A percentile compares a stretch with the other conserved stretches of the same genome.
Conservation (phyloP, 2,113 vertebrate genomes). For the Rana temporaria region DNA sequence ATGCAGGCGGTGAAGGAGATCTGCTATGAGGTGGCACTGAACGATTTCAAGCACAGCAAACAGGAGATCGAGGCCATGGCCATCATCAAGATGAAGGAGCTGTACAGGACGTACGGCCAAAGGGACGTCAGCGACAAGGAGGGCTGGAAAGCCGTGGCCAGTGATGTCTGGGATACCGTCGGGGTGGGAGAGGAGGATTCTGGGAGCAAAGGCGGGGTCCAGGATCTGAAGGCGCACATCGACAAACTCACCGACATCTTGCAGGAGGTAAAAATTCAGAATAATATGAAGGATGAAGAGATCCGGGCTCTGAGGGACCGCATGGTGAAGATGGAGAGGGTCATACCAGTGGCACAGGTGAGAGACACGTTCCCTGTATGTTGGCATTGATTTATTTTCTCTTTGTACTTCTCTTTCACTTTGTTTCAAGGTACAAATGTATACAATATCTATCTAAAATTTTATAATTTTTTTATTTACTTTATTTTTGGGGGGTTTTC, state of each 20-base stretch:
- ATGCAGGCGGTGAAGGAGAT: slow-evolving; percentile 92
- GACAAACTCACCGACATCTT: slow-evolving; percentile 87
- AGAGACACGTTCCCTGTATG: not conserved
- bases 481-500: no score
- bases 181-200: slow-evolving; percentile 78
- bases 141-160: slow-evolving; percentile 80
- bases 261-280: slow-evolving; percentile 89
- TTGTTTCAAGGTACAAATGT: no score
- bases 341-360: slow-evolving; percentile 83
- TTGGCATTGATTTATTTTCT: no score
- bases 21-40: slow-evolving; percentile 88
- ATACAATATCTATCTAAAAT: no score
- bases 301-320: slow-evolving; percentile 84
- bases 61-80: slow-evolving; percentile 86
- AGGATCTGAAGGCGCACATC: slow-evolving; percentile 85
- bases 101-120: slow-evolving; percentile 83
- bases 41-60: slow-evolving; percentile 84
- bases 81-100: slow-evolving; percentile 88
- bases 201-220: slow-evolving; percentile 68
- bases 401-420: no score
- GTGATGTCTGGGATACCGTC: slow-evolving; percentile 89
- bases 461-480: no score
- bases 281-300: slow-evolving; percentile 91
- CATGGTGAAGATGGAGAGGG: slow-evolving; percentile 89
- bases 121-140: slow-evolving; percentile 78